Percentiles rank a stretch among this genome's conserved stretches.
phyloP scores from a whole-genome alignment of 2,113 vertebrate species.

The Tragelaphus strepsiceros region DNA sequence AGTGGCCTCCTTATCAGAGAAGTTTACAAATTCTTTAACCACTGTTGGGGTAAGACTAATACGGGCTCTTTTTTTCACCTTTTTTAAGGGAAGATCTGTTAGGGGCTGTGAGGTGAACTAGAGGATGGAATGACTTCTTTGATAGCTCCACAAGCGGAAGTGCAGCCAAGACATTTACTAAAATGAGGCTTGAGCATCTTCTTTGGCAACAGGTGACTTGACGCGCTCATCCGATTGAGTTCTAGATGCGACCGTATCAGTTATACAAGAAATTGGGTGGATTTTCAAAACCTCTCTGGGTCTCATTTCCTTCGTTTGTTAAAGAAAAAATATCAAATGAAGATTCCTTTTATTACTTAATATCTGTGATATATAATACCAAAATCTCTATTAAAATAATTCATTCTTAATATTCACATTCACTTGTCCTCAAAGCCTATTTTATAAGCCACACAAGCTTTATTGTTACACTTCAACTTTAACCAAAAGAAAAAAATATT shows the following conservation, averaged over 20 bases:
- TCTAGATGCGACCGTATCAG: fast-evolving
- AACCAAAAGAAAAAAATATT: neutral
- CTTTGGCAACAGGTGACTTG: neutral
- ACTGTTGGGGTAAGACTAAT: conserved; percentile 87
- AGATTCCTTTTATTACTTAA: neutral
- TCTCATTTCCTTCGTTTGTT: neutral
- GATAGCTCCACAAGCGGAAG: neutral
- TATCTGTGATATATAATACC: neutral
- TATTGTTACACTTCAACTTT: neutral
- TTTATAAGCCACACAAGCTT: neutral
- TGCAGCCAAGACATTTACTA: neutral
- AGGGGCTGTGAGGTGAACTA: neutral
- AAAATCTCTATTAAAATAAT: neutral
- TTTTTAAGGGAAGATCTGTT: neutral
- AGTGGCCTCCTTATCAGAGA: conserved; percentile 89
- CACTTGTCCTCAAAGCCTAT: neutral
- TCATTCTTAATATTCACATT: neutral
- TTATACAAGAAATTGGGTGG: neutral
- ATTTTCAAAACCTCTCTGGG: neutral
- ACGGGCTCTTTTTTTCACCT: neutral
- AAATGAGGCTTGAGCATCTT: neutral
- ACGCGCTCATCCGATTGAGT: neutral
- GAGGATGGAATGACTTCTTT: neutral
- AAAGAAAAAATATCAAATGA: neutral
- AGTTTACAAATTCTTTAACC: conserved; percentile 88